Evolutionary conservation across 1,140 invertebrate species (phyloP), one percentile per base, ranked within the genome.

Genomic region (Sitobion miscanthi): DNA sequence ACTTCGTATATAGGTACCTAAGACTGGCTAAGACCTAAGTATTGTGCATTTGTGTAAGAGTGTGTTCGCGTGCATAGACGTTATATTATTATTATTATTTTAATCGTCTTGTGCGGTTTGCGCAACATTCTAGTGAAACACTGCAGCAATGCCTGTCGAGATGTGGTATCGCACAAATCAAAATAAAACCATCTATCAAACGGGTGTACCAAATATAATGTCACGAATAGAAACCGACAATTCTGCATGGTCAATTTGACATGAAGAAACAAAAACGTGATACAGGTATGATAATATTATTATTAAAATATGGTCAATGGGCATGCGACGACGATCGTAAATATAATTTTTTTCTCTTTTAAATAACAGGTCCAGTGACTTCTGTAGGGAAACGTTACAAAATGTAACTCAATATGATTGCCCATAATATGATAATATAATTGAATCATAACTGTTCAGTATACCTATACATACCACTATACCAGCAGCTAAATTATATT

Each of bases 151-250:
- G 49, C 23, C 45, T n/a, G 49, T 35, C 87, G 49, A 54, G 87
- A 89, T 35, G 87, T 89, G 86, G 47, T 89, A 89, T 57, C 87
- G 87, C 49, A 89, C 49, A 89, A 57, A 89, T 89, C 52, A 38
- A 57, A 54, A 89, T 57, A 89, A 38, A 89, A 89, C 49, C 87
- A 89, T 89, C 87, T 52, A 89, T 89, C 87, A 89, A 89, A 89
- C 87, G 52, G 30, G 49, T 52, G 35, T 57, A 38, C n/a, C 9
- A 38, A 57, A 21, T 23, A 21, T 35, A 57, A 89, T 52, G 87
- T 89, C 52, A 17, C 25, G 52, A 89, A 57, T 89, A 35, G 52
- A 89, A 89, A 89, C 30, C n/a, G 87, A 52, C 49, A 89, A 89
- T 89, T 54, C 49, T 57, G 49, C n/a, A 35, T 35, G 49, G 52